phyloP scores from a whole-genome alignment of 2,888 invertebrate species.

The Sesia apiformis region DNA sequence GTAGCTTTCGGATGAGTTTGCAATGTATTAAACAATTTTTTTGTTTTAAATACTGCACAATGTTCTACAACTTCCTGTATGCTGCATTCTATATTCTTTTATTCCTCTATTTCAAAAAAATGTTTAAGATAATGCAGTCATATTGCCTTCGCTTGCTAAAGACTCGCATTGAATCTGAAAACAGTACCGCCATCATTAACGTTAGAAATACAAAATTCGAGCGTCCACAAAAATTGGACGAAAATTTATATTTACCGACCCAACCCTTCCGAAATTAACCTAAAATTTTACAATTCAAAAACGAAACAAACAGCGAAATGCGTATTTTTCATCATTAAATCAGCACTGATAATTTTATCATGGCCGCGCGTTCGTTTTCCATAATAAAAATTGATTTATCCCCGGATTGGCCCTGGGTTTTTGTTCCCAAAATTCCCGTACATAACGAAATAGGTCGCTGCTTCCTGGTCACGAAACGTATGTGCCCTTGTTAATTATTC shows the following conservation, averaged over 20 bases:
- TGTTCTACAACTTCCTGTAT: too few relatives aligned
- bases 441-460: not conserved
- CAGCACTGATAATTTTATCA: slow-evolving; percentile 9
- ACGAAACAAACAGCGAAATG: slow-evolving; percentile 1
- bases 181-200: too few relatives aligned
- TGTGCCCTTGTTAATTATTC: not conserved
- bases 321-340: slow-evolving; percentile 8
- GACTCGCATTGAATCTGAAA: too few relatives aligned
- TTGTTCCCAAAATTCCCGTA: slow-evolving; percentile 2
- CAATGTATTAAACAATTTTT: too few relatives aligned
- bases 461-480: not conserved
- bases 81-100: too few relatives aligned
- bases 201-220: too few relatives aligned
- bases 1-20: too few relatives aligned
- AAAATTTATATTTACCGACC: not conserved
- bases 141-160: too few relatives aligned
- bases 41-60: too few relatives aligned
- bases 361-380: slow-evolving; percentile 7
- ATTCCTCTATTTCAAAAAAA: too few relatives aligned
- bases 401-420: slow-evolving; percentile 3
- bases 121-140: too few relatives aligned
- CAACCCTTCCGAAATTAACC: not conserved
- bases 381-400: slow-evolving; percentile 11
- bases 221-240: too few relatives aligned
- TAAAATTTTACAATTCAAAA: not conserved